Conservation (phyloP, 2,888 invertebrate genomes). For the Caenorhabditis virilis region DNA sequence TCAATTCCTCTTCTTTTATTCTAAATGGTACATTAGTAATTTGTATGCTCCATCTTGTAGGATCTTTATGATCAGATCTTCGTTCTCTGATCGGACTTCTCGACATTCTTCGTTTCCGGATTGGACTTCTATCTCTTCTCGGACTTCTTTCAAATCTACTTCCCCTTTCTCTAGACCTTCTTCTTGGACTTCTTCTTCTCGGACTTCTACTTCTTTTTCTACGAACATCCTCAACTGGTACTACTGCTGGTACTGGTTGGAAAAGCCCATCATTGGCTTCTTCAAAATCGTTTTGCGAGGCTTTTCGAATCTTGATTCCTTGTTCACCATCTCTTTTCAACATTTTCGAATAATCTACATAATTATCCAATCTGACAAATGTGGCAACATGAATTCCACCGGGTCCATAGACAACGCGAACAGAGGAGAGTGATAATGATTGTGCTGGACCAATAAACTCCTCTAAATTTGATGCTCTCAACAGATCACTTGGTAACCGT, state of each 20-base stretch:
- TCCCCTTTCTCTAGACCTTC: slow-evolving; percentile 3
- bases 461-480: slow-evolving; percentile 48
- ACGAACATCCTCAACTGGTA: slow-evolving; percentile 1
- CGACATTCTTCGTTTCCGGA: slow-evolving; percentile 10
- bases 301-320: slow-evolving; percentile 53
- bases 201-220: slow-evolving; percentile 18
- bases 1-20: slow-evolving; percentile 48
- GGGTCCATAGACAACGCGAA: slow-evolving; percentile 50
- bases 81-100: slow-evolving; percentile 12
- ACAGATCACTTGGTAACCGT: slow-evolving; percentile 50
- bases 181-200: slow-evolving; percentile 18
- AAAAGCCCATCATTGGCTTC: slow-evolving; percentile 73
- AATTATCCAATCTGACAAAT: slow-evolving; percentile 47
- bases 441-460: slow-evolving; percentile 48
- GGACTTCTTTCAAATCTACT: background rate
- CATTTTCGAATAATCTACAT: slow-evolving; percentile 44
- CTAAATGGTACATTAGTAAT: slow-evolving; percentile 60
- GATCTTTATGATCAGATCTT: slow-evolving; percentile 30
- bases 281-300: slow-evolving; percentile 43
- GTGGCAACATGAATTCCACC: slow-evolving; percentile 50
- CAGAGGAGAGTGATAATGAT: slow-evolving; percentile 50
- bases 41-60: slow-evolving; percentile 53
- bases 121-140: slow-evolving; percentile 8
- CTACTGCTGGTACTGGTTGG: slow-evolving; percentile 58
- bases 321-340: slow-evolving; percentile 51